Conservation (phyloP, 2,797 vertebrate species). For the Numenius phaeopus region DNA sequence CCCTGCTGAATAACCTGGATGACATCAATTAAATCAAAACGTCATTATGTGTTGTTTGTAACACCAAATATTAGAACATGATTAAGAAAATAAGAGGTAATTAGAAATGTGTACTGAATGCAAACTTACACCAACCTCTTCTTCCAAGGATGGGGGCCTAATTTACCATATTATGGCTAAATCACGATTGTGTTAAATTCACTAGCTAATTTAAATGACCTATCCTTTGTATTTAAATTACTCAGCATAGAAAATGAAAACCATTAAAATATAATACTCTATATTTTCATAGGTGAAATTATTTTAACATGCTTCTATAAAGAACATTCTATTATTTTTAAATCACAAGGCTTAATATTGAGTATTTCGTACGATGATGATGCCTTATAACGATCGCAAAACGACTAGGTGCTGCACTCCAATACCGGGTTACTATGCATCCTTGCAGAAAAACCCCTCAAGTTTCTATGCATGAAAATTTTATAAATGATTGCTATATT, state of each 20-base stretch:
- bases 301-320: background rate
- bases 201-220: background rate
- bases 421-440: fast-evolving
- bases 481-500: background rate
- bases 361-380: background rate
- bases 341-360: background rate
- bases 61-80: background rate
- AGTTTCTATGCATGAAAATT: background rate
- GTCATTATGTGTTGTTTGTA: background rate
- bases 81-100: background rate
- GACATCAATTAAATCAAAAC: background rate
- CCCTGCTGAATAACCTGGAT: background rate
- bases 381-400: background rate
- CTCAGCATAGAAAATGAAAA: background rate
- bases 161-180: background rate
- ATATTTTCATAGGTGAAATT: background rate
- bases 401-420: background rate
- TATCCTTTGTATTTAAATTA: background rate
- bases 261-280: background rate
- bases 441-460: background rate
- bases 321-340: background rate
- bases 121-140: background rate
- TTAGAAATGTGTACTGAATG: background rate
- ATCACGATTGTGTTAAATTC: background rate
- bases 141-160: background rate